These are phyloP conservation scores for Muscicapa adusta DNA, from an alignment of 2,113 vertebrate species.

Conservation along the genomic window DNA sequence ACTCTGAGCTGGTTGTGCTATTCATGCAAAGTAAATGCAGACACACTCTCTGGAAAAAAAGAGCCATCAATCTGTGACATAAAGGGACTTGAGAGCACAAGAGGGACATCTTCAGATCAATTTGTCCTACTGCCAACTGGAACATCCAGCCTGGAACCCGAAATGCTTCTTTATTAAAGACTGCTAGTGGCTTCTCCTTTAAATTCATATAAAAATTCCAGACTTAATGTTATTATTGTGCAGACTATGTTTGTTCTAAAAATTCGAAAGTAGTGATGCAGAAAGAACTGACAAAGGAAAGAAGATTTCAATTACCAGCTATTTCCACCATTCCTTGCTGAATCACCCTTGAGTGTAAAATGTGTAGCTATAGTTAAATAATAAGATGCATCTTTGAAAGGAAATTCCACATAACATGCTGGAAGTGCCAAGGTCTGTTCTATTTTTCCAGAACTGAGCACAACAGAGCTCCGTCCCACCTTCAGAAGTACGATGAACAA, in stretches of 20 bases:
- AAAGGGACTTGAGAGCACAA: slow-evolving; percentile 56
- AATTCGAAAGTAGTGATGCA: background rate
- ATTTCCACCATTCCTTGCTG: background rate
- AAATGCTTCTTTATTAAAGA: slow-evolving; percentile 41
- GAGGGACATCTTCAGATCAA: slow-evolving; percentile 36
- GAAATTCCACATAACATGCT: background rate
- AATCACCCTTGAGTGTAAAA: background rate
- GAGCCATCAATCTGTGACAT: slow-evolving; percentile 53
- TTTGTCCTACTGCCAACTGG: slow-evolving; percentile 59
- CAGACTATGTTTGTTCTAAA: background rate
- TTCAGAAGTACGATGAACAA: background rate
- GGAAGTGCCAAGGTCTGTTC: background rate
- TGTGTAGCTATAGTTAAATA: background rate
- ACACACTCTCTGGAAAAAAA: slow-evolving; percentile 11
- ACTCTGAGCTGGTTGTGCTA: background rate
- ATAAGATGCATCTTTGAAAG: background rate
- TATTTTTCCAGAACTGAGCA: background rate
- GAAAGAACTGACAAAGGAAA: background rate
- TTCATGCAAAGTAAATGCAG: slow-evolving; percentile 30
- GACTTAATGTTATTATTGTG: background rate
- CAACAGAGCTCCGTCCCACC: background rate
- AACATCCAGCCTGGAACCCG: slow-evolving; percentile 38
- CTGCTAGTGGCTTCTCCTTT: background rate
- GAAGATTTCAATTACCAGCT: slow-evolving; percentile 11
- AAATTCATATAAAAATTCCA: background rate